Percentiles rank a stretch among this genome's conserved stretches.
Evolutionary conservation across 2,797 vertebrate genomes (phyloP).

Genomic region (Acanthopagrus latus): DNA sequence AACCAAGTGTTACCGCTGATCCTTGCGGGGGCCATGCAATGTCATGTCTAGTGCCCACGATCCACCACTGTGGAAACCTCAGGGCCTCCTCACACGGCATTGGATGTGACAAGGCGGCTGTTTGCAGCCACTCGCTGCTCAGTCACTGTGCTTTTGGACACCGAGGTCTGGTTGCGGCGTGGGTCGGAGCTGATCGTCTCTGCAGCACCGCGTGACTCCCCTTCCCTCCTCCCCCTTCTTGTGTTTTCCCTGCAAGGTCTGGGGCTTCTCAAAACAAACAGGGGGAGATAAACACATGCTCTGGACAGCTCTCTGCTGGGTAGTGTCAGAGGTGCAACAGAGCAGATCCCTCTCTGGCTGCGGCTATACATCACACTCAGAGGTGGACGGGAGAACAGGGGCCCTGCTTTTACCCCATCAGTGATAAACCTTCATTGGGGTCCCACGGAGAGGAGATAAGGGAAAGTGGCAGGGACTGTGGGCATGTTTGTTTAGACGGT

Average conservation of each 20-base stretch:
- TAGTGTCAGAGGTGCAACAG: conserved; percentile 82
- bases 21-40: conserved; percentile 28
- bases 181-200: conserved; percentile 61
- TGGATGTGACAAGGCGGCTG: conserved; percentile 60
- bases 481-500: conserved; percentile 28
- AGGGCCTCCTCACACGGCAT: conserved; percentile 50
- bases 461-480: conserved; percentile 54
- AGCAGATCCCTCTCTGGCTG: conserved; percentile 79
- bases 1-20: conserved; percentile 44
- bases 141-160: conserved; percentile 67
- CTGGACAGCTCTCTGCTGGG: conserved; percentile 82
- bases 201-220: conserved; percentile 62
- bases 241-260: conserved; percentile 85
- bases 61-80: conserved; percentile 59
- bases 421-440: conserved; percentile 69
- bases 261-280: conserved; percentile 87
- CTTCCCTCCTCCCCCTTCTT: conserved; percentile 72
- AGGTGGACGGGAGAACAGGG: conserved; percentile 68
- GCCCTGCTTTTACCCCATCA: conserved; percentile 69
- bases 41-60: conserved; percentile 43
- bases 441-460: conserved; percentile 68
- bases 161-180: conserved; percentile 60
- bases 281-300: conserved; percentile 84
- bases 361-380: conserved; percentile 80
- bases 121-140: conserved; percentile 58